Evolutionary conservation across 92 coral and sea anemone genomes (phyloP), one percentile per base, ranked within the genome.

Genomic region (Umimayanthus chanpuru): DNA sequence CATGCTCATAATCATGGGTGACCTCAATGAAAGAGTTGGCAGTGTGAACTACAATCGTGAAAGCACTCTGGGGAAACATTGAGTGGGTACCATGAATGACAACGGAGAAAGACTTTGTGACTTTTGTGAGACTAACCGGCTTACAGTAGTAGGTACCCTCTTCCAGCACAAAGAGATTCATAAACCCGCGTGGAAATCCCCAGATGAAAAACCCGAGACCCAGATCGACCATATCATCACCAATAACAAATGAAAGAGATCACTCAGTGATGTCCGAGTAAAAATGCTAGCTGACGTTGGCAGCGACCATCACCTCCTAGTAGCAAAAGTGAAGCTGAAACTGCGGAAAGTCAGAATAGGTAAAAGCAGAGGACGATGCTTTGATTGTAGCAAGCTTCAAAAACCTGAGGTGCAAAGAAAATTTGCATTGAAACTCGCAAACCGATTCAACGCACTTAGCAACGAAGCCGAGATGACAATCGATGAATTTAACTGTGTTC

Each of bases 121-220:
- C 72, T 78, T 87, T 43, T 87, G 90, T 55, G 78, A 77, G 44
- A 74, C 36, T 66, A 78, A 79, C 66, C 43, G 43, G 25, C 76
- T 79, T 79, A 87, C 85, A 58, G 79, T 87, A 67, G 90, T 58
- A 29, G 85, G 90, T 78, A 87, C 50, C 90, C 77, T 78, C 68
- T 87, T 77, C 77, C 77, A 87, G 78, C 90, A 87, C 50, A 87
- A 87, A 53, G 73, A 78, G 67, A 87, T 38, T 58, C 82, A 86
- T 14, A 86, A 86, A 66, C 75, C 50, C 50, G 76, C 83, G 40
- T 86, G 89, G 82, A 87, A 67, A 79, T 87, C 85, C 81, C 89
- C 85, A 73, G 89, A 87, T 64, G 85, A 78, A 72, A 53, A 77
- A 85, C 38, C 49, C 8, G 88, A n/a, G n/a, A n/a, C n/a, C n/a